phyloP scores from a whole-genome alignment of 1,140 invertebrate genomes.

The Diprion similis region DNA sequence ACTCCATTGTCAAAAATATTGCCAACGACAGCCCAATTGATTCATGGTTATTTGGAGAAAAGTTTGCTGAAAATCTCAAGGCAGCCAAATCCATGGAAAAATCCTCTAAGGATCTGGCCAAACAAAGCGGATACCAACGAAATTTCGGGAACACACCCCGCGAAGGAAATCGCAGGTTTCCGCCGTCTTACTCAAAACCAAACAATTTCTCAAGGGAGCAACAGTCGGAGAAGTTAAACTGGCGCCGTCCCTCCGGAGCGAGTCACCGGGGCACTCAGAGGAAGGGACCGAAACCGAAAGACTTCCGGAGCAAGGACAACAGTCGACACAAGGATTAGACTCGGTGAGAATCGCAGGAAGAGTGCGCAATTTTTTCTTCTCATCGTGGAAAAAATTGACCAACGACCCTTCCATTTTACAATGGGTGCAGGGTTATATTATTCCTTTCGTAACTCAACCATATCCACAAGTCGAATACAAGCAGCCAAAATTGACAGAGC shows the following conservation, averaged over 20 bases:
- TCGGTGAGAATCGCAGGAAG: constrained; percentile 24
- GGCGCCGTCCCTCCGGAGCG: constrained; percentile 23
- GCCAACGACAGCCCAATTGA: constrained; percentile 14
- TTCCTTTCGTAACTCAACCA: constrained; percentile 15
- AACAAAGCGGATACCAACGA: constrained; percentile 7
- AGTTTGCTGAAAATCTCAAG: constrained; percentile 26
- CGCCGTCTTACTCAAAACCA: constrained; percentile 18
- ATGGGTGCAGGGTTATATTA: constrained; percentile 21
- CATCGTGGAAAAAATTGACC: constrained; percentile 14
- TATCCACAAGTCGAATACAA: not conserved
- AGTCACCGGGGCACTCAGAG: constrained; percentile 26
- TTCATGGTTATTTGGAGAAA: constrained; percentile 20
- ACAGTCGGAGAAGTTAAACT: constrained; percentile 21
- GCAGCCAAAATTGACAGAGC: not conserved
- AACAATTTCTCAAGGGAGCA: not conserved
- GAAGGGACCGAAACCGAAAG: constrained; percentile 24
- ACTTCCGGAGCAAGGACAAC: constrained; percentile 14
- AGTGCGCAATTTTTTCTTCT: constrained; percentile 18
- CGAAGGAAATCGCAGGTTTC: constrained; percentile 21
- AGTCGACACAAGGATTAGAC: constrained; percentile 17
- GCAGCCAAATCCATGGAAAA: constrained; percentile 28
- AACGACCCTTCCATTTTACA: constrained; percentile 13
- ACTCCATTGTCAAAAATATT: constrained; percentile 14
- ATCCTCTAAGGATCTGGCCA: constrained; percentile 17
- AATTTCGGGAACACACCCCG: not conserved